Base-by-base conservation (phyloP, 2,113 vertebrate species). In the Ailuropoda melanoleuca region DNA sequence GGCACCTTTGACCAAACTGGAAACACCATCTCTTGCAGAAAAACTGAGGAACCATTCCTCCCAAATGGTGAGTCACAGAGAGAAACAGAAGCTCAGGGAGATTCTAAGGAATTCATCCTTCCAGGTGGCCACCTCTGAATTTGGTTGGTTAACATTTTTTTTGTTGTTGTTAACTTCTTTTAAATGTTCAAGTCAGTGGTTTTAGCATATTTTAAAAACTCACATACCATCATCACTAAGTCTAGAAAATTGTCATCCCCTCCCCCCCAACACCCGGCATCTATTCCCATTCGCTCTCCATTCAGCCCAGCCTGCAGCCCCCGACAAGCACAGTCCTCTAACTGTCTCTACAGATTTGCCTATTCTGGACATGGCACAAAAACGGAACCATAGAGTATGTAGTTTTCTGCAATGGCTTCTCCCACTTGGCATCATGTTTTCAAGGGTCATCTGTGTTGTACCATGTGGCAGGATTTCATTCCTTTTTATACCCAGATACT, bases 121-220 rank as follows among this genome's bases (percentile, higher is more conserved):
- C 62, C 34, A 15, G n/a, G 43, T 31, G 24, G 39, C 24, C 24
- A 43, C 26, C 58, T 81, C 82, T 39, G 78, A 92, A 86, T 43
- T 77, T 50, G 55, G 82, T 34, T 70, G 18, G 7, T 80, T 17
- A 53, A 88, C 8, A 26, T 21, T 37, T 11, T 29, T 29, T 55
- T 31, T 50, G 53, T 64, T 74, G 75, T 81, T 31, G 26, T 77
- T 29, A 48, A 77, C 74, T 77, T 77, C 14, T 46, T 29, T 93
- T 31, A 75, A 82, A 50, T 48, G 29, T 77, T 82, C 34, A 80
- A 21, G 46, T 91, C 10, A 64, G 31, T 13, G 37, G 53, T 70
- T 95, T 95, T 68, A 62, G 78, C 77, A 56, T n/a, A 17, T 34
- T 87, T 56, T 86, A 87, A 92, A 95, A 72, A 78, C 34, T 60